Percentiles rank a stretch among this genome's conserved stretches.
Evolutionary conservation across 1,140 invertebrate species (phyloP).

Genomic region (Lithobius niger): DNA sequence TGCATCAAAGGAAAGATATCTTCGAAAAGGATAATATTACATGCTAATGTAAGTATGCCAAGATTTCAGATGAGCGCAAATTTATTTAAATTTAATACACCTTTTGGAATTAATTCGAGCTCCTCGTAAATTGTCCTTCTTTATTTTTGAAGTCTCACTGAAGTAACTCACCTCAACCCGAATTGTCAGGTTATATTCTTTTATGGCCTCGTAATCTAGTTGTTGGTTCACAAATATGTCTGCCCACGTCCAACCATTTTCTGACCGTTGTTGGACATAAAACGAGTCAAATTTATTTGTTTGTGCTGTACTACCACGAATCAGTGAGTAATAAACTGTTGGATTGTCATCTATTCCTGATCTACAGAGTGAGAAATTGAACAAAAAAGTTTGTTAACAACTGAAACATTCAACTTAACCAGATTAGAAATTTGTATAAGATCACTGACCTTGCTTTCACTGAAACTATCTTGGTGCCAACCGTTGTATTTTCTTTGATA

Average conservation of each 20-base stretch:
- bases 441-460: slow-evolving; percentile 86
- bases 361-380: slow-evolving; percentile 35
- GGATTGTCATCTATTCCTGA: slow-evolving; percentile 92
- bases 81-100: no score
- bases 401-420: not conserved
- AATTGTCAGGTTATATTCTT: slow-evolving; percentile 90
- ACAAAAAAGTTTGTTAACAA: not conserved
- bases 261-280: slow-evolving; percentile 80
- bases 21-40: no score
- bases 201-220: slow-evolving; percentile 85
- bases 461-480: slow-evolving; percentile 89
- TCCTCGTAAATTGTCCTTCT: no score
- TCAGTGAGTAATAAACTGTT: slow-evolving; percentile 83
- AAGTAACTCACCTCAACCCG: slow-evolving; percentile 75
- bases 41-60: no score
- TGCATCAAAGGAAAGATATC: no score
- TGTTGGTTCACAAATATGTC: slow-evolving; percentile 84
- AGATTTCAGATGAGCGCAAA: no score
- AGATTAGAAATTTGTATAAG: not conserved
- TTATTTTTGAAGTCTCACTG: no score
- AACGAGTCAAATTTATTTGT: slow-evolving; percentile 92
- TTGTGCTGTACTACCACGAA: slow-evolving; percentile 86
- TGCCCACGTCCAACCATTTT: slow-evolving; percentile 81
- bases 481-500: slow-evolving; percentile 91
- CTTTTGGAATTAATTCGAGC: no score